Conservation (phyloP, 2,113 vertebrate genomes). For the Sinocyclocheilus rhinocerous region DNA sequence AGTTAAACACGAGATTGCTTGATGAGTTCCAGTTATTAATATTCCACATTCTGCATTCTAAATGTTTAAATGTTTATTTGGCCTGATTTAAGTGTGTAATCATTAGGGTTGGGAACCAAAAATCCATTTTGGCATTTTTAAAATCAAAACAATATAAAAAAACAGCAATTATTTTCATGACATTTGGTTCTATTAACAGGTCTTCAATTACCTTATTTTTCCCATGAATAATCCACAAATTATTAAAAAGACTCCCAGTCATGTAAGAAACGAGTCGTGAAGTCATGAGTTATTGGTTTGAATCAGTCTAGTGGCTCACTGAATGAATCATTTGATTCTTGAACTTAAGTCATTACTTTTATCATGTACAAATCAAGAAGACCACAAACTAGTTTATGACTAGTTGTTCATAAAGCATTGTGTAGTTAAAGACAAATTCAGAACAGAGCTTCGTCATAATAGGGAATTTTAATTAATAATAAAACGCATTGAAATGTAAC, state of each 20-base stretch:
- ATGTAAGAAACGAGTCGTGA: neutral
- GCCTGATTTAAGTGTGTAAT: neutral
- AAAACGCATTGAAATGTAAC: neutral
- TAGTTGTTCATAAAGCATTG: neutral
- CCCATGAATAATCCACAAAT: neutral
- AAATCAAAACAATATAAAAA: neutral
- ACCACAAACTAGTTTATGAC: neutral
- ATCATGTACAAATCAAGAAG: neutral
- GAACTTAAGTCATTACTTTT: neutral
- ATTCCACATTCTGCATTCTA: neutral
- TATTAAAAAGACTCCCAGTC: neutral
- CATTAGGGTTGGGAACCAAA: neutral
- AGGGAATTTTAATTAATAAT: neutral
- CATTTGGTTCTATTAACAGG: neutral
- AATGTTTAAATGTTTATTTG: neutral
- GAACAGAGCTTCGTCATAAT: neutral
- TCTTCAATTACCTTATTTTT: neutral
- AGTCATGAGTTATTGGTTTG: neutral
- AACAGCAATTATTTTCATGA: neutral
- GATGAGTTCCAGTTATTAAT: neutral
- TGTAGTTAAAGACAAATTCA: neutral
- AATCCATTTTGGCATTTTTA: neutral
- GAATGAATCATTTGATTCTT: neutral
- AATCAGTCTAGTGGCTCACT: conserved; percentile 17
- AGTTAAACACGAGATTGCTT: conserved; percentile 22